Conservation (phyloP, 2,113 vertebrate genomes). For the Scolopax mira region DNA sequence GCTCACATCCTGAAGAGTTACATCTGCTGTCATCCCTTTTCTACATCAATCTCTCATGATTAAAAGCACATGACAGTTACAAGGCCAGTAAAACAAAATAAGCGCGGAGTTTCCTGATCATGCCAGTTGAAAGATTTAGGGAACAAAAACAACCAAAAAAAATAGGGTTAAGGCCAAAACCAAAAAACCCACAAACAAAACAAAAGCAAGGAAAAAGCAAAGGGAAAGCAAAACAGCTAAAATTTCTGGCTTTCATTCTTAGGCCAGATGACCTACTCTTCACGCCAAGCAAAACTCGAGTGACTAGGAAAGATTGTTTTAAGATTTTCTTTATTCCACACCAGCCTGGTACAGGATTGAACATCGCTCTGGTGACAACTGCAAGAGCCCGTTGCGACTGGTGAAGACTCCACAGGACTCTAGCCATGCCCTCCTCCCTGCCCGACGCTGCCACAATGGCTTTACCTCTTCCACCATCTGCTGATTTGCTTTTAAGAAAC, state of each 20-base stretch:
- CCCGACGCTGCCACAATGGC: not conserved
- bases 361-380: not conserved
- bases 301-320: not conserved
- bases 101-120: not conserved
- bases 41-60: not conserved
- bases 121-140: not conserved
- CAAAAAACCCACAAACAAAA: not conserved
- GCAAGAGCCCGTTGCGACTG: not conserved
- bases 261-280: not conserved
- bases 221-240: not conserved
- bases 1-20: not conserved
- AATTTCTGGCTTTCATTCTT: not conserved
- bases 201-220: not conserved
- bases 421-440: not conserved
- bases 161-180: not conserved
- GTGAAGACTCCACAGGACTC: not conserved
- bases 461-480: not conserved
- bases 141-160: not conserved
- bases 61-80: slow-evolving; percentile 36
- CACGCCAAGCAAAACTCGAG: not conserved
- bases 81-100: slow-evolving; percentile 15
- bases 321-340: not conserved
- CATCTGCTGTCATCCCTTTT: not conserved
- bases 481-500: not conserved
- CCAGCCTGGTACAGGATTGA: not conserved